Base-by-base conservation (phyloP, 2,797 vertebrate genomes). In the Rhyacichthys aspro region DNA sequence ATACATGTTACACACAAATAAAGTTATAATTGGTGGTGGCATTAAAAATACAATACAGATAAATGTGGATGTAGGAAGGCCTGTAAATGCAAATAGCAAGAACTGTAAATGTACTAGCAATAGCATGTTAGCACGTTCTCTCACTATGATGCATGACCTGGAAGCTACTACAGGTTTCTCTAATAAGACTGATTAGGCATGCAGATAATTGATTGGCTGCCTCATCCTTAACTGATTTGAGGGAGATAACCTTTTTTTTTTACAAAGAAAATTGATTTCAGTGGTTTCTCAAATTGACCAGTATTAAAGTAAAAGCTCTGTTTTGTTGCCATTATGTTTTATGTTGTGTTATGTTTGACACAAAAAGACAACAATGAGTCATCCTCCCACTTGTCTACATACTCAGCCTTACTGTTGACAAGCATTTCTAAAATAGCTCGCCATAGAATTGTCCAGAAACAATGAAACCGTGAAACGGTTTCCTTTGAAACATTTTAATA, bases 301-400 rank as follows among this genome's bases (percentile, higher is more conserved):
- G 32, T 11, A 23, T 50, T 49, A n/a, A 15, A 28, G 9, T 11
- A 14, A 46, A 46, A 46, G 44, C 6, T 18, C 3, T 19, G n/a
- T 28, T n/a, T 28, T 38, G 10, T 15, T 44, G 16, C 9, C 44
- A 8, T 42, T 45, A 19, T 43, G 50, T 28, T 49, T 28, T 47
- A 19, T 43, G 50, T 28, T 49, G 19, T 47, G 23, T 58, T 38
- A 55, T 19, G 67, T 69, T 68, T 53, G 15, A 33, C 2, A 34
- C 38, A 11, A 57, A 50, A 55, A 34, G 11, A 50, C 43, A 71
- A 34, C 39, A 54, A 36, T 68, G 43, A 60, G 45, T 75, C 50
- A 9, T 43, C 32, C 32, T 46, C 33, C 16, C 32, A 10, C n/a
- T 5, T 2, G 15, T 63, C 17, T 53, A 17, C 17, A 37, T 48